Evolutionary conservation across 2,113 vertebrate genomes (phyloP).

Genomic region (Delphinapterus leucas): DNA sequence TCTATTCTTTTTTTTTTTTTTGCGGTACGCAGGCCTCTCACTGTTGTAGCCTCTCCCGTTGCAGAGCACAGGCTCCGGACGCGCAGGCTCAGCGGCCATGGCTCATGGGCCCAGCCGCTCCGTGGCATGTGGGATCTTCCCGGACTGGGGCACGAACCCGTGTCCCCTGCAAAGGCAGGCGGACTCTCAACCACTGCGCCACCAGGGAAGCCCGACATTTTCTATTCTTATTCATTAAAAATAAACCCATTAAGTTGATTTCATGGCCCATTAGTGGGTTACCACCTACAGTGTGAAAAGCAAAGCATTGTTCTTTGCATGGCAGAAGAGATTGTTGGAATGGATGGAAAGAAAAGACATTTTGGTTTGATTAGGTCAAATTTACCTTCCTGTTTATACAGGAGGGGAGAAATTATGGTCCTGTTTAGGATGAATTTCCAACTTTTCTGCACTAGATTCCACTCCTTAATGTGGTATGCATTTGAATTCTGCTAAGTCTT

Average conservation of each 20-base stretch:
- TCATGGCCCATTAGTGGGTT: not conserved
- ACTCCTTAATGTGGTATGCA: not conserved
- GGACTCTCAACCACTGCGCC: too few relatives aligned
- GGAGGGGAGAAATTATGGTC: slow-evolving; percentile 15
- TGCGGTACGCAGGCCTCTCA: too few relatives aligned
- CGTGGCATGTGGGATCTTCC: too few relatives aligned
- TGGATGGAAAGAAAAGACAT: slow-evolving; percentile 37
- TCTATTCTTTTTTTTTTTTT: not conserved
- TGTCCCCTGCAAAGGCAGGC: too few relatives aligned
- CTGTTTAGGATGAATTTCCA: slow-evolving; percentile 48
- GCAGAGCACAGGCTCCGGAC: too few relatives aligned
- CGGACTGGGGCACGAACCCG: too few relatives aligned
- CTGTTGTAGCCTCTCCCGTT: too few relatives aligned
- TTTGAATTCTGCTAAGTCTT: slow-evolving; percentile 48
- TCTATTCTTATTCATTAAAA: slow-evolving; percentile 45
- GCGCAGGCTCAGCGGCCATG: too few relatives aligned
- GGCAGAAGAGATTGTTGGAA: not conserved
- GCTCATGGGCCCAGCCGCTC: too few relatives aligned
- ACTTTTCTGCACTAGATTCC: not conserved
- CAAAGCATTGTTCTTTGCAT: not conserved
- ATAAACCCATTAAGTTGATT: slow-evolving; percentile 28
- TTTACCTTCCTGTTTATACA: slow-evolving; percentile 45
- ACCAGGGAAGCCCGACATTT: not conserved
- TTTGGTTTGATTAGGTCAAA: slow-evolving; percentile 53
- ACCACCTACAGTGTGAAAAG: slow-evolving; percentile 22